phyloP scores from a whole-genome alignment of 2,113 vertebrate species.

The Antechinus flavipes region DNA sequence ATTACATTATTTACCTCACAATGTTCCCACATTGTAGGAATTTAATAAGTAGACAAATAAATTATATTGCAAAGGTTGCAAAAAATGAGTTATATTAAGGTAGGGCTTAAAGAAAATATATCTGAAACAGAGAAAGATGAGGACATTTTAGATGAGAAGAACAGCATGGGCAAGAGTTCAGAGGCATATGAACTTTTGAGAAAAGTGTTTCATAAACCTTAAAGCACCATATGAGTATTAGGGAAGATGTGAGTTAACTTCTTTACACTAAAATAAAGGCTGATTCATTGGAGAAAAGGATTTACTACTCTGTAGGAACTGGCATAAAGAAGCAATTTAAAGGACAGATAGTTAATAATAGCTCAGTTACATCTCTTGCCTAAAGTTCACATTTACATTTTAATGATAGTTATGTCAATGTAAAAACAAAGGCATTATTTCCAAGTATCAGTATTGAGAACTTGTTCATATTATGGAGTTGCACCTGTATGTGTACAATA shows the following conservation, averaged over 20 bases:
- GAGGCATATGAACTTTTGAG: not conserved
- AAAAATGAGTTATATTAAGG: not conserved
- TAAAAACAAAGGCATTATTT: not conserved
- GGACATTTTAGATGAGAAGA: not conserved
- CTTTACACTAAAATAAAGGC: not conserved
- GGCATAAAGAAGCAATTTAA: not conserved
- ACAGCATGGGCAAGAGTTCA: not conserved
- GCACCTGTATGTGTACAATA: not conserved
- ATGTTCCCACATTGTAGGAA: not conserved
- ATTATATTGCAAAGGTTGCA: not conserved
- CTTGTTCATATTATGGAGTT: not conserved
- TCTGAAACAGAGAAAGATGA: not conserved
- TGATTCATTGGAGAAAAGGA: not conserved
- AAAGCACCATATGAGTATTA: not conserved
- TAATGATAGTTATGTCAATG: not conserved
- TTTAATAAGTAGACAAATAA: not conserved
- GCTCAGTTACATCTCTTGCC: not conserved
- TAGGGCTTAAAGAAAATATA: not conserved
- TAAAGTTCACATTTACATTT: not conserved
- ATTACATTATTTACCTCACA: fast-evolving
- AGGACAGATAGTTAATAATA: not conserved
- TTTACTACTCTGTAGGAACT: not conserved
- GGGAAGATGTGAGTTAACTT: not conserved
- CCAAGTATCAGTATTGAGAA: not conserved
- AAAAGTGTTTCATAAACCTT: not conserved